These are phyloP conservation scores for Papilio aristodemus DNA, from an alignment of 1,140 invertebrate species.

Conservation along the genomic window DNA sequence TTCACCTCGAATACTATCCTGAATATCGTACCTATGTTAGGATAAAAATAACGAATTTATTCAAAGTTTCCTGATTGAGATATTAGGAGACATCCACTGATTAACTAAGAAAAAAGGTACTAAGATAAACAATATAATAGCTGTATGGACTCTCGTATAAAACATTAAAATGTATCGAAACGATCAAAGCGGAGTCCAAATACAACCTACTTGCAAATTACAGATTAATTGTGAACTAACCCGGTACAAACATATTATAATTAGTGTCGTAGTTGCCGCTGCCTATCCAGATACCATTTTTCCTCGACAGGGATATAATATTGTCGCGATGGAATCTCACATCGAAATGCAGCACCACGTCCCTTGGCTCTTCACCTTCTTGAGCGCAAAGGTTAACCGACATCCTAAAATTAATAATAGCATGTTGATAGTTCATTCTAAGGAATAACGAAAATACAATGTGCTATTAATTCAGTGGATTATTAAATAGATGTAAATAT, in stretches of 20 bases:
- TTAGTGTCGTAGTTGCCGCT: constrained; percentile 74
- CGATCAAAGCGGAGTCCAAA: too few relatives aligned
- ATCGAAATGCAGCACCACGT: constrained; percentile 73
- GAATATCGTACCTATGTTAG: constrained; percentile 71
- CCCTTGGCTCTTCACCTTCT: constrained; percentile 70
- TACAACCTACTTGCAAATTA: too few relatives aligned
- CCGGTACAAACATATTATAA: constrained; percentile 76
- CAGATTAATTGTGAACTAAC: too few relatives aligned
- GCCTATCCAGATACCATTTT: constrained; percentile 73
- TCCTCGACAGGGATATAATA: constrained; percentile 68
- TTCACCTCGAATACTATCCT: constrained; percentile 72
- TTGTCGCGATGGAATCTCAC: constrained; percentile 72
- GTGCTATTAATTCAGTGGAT: too few relatives aligned
- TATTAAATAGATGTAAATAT: too few relatives aligned
- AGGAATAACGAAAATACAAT: too few relatives aligned
- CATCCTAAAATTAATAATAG: constrained; percentile 49
- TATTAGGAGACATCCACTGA: too few relatives aligned
- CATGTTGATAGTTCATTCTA: neutral
- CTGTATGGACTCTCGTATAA: too few relatives aligned
- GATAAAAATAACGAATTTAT: neutral
- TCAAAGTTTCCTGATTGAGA: neutral
- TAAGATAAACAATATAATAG: too few relatives aligned
- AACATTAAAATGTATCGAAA: too few relatives aligned
- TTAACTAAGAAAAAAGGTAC: too few relatives aligned
- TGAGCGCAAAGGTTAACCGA: constrained; percentile 73